Conservation (phyloP, 2,797 vertebrate genomes). For the Ctenopoma kingsleyae region DNA sequence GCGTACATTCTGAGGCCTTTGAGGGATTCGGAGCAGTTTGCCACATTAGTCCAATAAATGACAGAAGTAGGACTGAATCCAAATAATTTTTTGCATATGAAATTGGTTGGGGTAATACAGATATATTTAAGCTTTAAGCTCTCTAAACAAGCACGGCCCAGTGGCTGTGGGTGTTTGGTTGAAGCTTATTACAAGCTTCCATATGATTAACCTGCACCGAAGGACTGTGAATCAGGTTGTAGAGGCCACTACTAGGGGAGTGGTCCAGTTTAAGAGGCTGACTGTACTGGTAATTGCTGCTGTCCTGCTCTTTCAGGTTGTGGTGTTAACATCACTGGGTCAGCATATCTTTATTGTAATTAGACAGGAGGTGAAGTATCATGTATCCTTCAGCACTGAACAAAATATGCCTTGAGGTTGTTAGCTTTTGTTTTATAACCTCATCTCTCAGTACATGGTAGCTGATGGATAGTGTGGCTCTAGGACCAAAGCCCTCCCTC, state of each 20-base stretch:
- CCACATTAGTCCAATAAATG: conserved; percentile 38
- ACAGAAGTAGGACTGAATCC: conserved; percentile 48
- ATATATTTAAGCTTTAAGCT: conserved; percentile 22
- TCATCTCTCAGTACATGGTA: conserved; percentile 25
- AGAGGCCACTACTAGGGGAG: conserved; percentile 23
- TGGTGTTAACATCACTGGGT: conserved; percentile 37
- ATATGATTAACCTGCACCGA: conserved; percentile 14
- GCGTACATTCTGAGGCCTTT: conserved; percentile 54
- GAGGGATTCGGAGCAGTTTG: conserved; percentile 42
- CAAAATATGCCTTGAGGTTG: conserved; percentile 64
- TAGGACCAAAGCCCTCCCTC: conserved; percentile 40
- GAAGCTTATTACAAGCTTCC: conserved; percentile 13
- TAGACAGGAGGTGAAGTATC: conserved; percentile 30
- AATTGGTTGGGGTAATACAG: conserved; percentile 32
- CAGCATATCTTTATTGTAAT: conserved; percentile 57
- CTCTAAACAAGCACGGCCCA: conserved; percentile 17
- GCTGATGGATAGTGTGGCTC: conserved; percentile 39
- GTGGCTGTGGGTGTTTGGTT: conserved; percentile 23
- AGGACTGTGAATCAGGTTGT: conserved; percentile 26
- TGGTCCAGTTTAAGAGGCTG: conserved; percentile 43
- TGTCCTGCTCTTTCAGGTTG: conserved; percentile 38
- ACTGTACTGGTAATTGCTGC: conserved; percentile 36
- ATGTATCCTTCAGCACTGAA: conserved; percentile 50
- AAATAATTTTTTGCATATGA: conserved; percentile 64
- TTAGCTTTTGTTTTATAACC: conserved; percentile 65